Evolutionary conservation across 2,888 invertebrate genomes (phyloP), one percentile per base, ranked within the genome.

Genomic region (Biston betularia): DNA sequence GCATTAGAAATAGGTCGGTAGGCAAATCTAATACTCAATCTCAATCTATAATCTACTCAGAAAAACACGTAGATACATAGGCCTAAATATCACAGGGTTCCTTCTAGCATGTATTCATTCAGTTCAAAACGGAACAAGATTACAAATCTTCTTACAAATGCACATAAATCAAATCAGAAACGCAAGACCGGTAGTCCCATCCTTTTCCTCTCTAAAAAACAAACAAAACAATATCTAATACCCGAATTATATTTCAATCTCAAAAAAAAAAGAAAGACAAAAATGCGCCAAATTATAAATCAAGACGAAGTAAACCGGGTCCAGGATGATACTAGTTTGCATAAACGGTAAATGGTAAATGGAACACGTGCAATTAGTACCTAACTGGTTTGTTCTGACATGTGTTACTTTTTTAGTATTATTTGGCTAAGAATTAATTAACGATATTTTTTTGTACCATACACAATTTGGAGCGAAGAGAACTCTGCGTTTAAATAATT

Each of bases 301-400:
- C 44, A 35, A 49, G 38, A 11, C 11, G n/a, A n/a, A 3, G 12
- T 54, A 15, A 10, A 24, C 53, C 48, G 24, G 59, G 53, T 33
- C 45, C 38, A 8, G 40, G 54, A 58, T 9, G 48, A 49, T 56
- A 53, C 48, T 66, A 66, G 63, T 69, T 69, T 49, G 63, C 69
- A 66, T 66, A 66, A 63, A 66, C 69, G 63, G 69, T 69, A 61
- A 57, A 60, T 38, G 63, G 69, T 69, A 61, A 57, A 60, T 38
- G 57, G 44, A n/a, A 53, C 48, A 48, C 46, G 38, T 50, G 44
- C 44, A 46, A 60, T 34, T 6, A 52, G 34, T 45, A 24, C 24
- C 24, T 24, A 63, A 68, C 63, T 52, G 68, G 60, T 62, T 62
- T 55, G n/a, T 52, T 35, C 33, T 24, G 42, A 44, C 58, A 46